Evolutionary conservation across 2,888 invertebrate genomes (phyloP).

Genomic region (Thera britannica): DNA sequence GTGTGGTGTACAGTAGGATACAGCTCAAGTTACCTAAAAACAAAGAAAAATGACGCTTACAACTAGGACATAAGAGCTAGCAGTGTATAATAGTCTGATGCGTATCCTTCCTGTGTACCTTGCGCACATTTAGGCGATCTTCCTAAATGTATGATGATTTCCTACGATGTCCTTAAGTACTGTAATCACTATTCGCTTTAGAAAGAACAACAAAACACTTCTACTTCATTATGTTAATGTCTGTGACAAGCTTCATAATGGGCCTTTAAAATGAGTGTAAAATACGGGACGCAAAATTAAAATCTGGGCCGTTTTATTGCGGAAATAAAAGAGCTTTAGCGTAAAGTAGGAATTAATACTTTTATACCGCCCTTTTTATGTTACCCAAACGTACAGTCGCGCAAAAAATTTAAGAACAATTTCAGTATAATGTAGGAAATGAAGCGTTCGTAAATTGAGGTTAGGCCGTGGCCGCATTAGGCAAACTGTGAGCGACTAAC

Average conservation of each 20-base stretch:
- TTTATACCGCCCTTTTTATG: conserved; percentile 21
- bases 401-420: neutral
- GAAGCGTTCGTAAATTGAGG: neutral
- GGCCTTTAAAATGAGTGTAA: conserved; percentile 21
- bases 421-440: neutral
- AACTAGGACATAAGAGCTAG: too few relatives aligned
- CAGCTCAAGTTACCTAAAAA: too few relatives aligned
- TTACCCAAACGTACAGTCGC: conserved; percentile 1
- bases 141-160: too few relatives aligned
- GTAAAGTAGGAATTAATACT: conserved; percentile 24
- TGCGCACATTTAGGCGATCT: too few relatives aligned
- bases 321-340: conserved; percentile 24
- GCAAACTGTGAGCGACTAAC: too few relatives aligned
- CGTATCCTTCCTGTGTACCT: too few relatives aligned
- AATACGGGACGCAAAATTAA: conserved; percentile 32
- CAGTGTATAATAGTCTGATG: too few relatives aligned
- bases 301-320: conserved; percentile 28
- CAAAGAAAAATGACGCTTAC: too few relatives aligned
- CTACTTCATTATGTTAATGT: conserved; percentile 11
- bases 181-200: neutral
- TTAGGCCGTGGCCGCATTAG: too few relatives aligned
- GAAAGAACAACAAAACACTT: conserved; percentile 1
- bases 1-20: too few relatives aligned
- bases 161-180: too few relatives aligned
- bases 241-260: conserved; percentile 18